Evolutionary conservation across 2,797 vertebrate species (phyloP).

Genomic region (Pteropus rufus): DNA sequence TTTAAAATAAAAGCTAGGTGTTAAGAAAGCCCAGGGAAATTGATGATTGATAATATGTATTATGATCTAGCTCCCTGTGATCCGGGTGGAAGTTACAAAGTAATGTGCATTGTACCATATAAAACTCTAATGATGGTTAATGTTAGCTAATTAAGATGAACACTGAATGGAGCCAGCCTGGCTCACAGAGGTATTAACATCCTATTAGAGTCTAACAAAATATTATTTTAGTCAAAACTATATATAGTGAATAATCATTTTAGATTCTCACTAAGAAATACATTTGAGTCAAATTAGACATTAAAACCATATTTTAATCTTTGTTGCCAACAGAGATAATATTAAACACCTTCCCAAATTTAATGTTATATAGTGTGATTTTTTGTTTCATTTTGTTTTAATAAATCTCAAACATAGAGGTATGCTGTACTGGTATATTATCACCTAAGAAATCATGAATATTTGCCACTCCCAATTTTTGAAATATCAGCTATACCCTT

Average conservation of each 20-base stretch:
- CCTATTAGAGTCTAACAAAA: constrained; percentile 84
- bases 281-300: constrained; percentile 75
- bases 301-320: constrained; percentile 65
- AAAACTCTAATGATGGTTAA: constrained; percentile 87
- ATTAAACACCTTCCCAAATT: constrained; percentile 61
- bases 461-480: background rate
- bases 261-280: constrained; percentile 69
- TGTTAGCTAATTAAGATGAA: constrained; percentile 87
- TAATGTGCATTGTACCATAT: constrained; percentile 86
- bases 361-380: background rate
- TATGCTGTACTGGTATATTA: background rate
- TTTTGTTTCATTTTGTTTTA: constrained; percentile 54
- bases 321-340: constrained; percentile 67
- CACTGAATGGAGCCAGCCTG: constrained; percentile 80
- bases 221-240: constrained; percentile 84
- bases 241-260: constrained; percentile 77
- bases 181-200: constrained; percentile 82
- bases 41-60: constrained; percentile 83
- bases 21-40: constrained; percentile 78
- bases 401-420: constrained; percentile 4
- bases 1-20: constrained; percentile 82
- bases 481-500: background rate
- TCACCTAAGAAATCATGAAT: constrained; percentile 5
- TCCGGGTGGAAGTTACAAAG: constrained; percentile 80
- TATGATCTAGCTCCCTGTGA: constrained; percentile 80